A percentile compares a stretch with the other conserved stretches of the same genome.
phyloP scores from a whole-genome alignment of 1,140 invertebrate genomes.

The Drosophila malerkotliana region DNA sequence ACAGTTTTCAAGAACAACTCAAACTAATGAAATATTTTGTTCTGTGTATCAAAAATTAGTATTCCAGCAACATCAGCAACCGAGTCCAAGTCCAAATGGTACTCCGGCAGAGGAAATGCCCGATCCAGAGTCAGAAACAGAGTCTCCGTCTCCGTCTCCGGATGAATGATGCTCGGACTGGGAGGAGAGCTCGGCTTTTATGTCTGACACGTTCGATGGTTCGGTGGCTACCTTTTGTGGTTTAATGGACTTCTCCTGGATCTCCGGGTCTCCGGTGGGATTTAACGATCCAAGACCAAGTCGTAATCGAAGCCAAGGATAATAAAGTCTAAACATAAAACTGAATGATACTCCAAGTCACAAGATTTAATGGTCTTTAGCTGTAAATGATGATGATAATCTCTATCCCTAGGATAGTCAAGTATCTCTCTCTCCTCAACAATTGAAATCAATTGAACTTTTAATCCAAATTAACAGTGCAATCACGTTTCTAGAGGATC shows the following conservation, averaged over 20 bases:
- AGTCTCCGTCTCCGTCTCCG: conserved; percentile 20
- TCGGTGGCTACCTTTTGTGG: conserved; percentile 15
- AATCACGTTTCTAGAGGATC: conserved; percentile 29
- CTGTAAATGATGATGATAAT: conserved; percentile 1
- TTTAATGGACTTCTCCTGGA: conserved; percentile 25
- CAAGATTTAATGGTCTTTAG: conserved; percentile 21
- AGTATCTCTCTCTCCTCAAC: not conserved
- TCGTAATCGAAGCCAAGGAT: conserved; percentile 31
- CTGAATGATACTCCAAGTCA: not conserved
- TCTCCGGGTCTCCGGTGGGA: not conserved
- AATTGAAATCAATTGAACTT: not conserved
- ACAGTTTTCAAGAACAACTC: no score
- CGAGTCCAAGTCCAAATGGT: conserved; percentile 5
- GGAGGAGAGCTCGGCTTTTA: conserved; percentile 41
- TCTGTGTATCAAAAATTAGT: conserved; percentile 42
- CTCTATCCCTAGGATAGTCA: conserved; percentile 1
- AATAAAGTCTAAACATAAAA: conserved; percentile 38
- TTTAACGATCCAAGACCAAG: conserved; percentile 25
- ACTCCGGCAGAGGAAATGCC: conserved; percentile 16
- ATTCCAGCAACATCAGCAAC: conserved; percentile 47
- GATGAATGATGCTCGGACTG: conserved; percentile 43
- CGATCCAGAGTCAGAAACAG: conserved; percentile 5
- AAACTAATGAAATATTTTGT: not conserved
- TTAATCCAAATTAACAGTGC: conserved; percentile 3
- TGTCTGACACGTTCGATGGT: conserved; percentile 64